These are phyloP conservation scores for Cryptotermes secundus DNA, from an alignment of 1,140 invertebrate species.

Conservation along the genomic window DNA sequence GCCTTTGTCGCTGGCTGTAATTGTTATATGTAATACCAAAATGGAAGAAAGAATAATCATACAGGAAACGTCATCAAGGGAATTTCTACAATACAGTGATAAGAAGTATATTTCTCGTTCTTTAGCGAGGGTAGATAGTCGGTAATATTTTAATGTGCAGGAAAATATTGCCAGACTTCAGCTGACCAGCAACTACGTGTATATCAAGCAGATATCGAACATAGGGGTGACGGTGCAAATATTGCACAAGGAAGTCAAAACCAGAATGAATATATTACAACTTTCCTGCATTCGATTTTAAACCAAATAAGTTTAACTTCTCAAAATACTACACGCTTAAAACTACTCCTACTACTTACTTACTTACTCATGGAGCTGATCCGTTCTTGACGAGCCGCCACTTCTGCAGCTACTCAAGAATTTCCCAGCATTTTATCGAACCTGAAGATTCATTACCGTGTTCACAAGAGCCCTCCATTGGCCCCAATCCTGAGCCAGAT, in stretches of 20 bases:
- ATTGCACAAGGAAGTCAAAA: background rate
- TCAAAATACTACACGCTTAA: too few relatives aligned
- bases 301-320: too few relatives aligned
- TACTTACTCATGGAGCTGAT: too few relatives aligned
- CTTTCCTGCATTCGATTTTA: background rate
- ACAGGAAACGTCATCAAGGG: constrained; percentile 10
- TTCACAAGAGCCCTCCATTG: too few relatives aligned
- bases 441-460: too few relatives aligned
- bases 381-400: too few relatives aligned
- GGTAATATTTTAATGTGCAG: background rate
- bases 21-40: background rate
- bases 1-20: background rate
- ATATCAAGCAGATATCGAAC: background rate
- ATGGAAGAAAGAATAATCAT: background rate
- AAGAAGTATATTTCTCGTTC: background rate
- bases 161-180: background rate
- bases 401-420: too few relatives aligned
- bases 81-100: constrained; percentile 2
- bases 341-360: too few relatives aligned
- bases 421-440: too few relatives aligned
- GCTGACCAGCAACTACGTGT: background rate
- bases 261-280: background rate
- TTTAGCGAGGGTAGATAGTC: background rate
- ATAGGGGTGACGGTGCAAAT: background rate
- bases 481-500: too few relatives aligned